Percentiles rank a stretch among this genome's conserved stretches.
These are phyloP conservation scores for Ectemnius cavifrons DNA, from an alignment of 2,888 invertebrate genomes.

Conservation along the genomic window DNA sequence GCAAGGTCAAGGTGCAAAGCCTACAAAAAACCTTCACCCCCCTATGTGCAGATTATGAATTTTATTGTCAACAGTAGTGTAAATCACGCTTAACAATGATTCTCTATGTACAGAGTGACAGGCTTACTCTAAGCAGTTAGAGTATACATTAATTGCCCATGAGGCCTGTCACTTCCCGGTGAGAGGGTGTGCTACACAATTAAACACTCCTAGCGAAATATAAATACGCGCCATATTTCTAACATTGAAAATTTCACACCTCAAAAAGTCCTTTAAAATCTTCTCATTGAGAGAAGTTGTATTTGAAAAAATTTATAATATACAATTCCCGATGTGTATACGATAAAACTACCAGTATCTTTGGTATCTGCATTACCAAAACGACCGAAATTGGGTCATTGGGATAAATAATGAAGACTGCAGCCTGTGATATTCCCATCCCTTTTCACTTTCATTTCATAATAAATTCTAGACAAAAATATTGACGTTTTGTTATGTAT, in stretches of 20 bases:
- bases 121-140: constrained; percentile 37
- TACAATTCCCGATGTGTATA: too few species aligned
- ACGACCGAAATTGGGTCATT: too few species aligned
- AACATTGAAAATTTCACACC: too few species aligned
- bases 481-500: constrained; percentile 66
- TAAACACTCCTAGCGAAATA: constrained; percentile 26
- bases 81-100: constrained; percentile 72
- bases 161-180: constrained; percentile 28
- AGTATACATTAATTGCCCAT: constrained; percentile 33
- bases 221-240: constrained; percentile 32
- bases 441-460: too few species aligned
- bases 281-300: background rate
- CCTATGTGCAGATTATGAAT: constrained; percentile 68
- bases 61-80: constrained; percentile 73
- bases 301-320: background rate
- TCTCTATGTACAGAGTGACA: constrained; percentile 56
- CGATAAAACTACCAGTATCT: too few species aligned
- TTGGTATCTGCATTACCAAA: too few species aligned
- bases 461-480: too few species aligned
- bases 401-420: background rate
- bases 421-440: too few species aligned
- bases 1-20: constrained; percentile 72
- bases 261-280: too few species aligned
- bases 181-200: constrained; percentile 28
- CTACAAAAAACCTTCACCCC: constrained; percentile 75